Base-by-base conservation (phyloP, 2,888 invertebrate species). In the Tortricodes alternella region DNA sequence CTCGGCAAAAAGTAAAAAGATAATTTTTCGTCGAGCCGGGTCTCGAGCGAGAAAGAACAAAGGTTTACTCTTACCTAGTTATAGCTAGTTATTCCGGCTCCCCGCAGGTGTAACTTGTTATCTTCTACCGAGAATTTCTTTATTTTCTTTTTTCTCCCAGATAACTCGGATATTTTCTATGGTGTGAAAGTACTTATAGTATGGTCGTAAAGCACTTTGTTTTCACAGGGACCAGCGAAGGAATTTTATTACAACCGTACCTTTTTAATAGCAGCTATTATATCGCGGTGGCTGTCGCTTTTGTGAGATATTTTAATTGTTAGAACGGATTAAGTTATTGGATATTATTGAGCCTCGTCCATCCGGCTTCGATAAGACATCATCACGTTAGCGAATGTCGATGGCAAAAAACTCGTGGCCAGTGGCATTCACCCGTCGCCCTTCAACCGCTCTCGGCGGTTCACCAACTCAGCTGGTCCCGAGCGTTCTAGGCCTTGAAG, bases 371-470 rank as follows among this genome's bases (percentile, higher is more conserved):
- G 70, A 75, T 74, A 78, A 74, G 74, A 73, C 76, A 76, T 77
- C 76, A 79, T 77, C 83, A 79, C 78, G 80, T 83, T 74, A 78
- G 83, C 82, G 70, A 74, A 77, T 78, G 78, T 73, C 66, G 70
- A 72, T 77, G 73, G 73, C 74, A 85, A 87, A 87, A 88, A 87
- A 85, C 80, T 50, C 37, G 73, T 73, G 83, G 73, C 76, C 71
- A 67, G 85, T 87, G 89, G 85, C 89, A 85, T 88, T 89, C 89
- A 89, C 89, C 89, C 76, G 81, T 66, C 68, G 85, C 80, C 89
- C 89, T 89, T 89, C 88, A 89, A 89, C 89, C 78, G 75, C 51
- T 71, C n/a, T n/a, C 73, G 77, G 67, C 80, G 72, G 87, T 83
- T 83, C 85, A 87, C 74, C 73, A 78, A 35, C 80, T 80, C 83